Conservation (phyloP, 92 coral and sea anemone genomes). For the Actinernus sp. region DNA sequence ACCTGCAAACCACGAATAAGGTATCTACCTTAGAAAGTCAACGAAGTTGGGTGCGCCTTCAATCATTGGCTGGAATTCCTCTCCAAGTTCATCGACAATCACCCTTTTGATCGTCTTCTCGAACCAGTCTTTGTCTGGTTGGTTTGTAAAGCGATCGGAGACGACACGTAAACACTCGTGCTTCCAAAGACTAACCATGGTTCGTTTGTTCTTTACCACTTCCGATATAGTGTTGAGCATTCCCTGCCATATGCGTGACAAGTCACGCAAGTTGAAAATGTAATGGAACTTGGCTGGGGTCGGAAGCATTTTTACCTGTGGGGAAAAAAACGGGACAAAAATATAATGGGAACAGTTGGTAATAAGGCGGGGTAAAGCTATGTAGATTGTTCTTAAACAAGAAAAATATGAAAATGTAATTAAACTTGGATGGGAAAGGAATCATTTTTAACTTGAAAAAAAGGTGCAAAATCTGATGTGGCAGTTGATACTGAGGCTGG, state of each 20-base stretch:
- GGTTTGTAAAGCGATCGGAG: slow-evolving; percentile 92
- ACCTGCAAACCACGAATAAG: not conserved
- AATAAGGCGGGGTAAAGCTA: no score
- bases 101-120: slow-evolving; percentile 95
- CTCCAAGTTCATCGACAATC: slow-evolving; percentile 91
- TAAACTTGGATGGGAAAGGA: no score
- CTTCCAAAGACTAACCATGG: slow-evolving; percentile 86
- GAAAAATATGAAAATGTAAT: no score
- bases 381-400: no score
- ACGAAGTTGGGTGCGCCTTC: slow-evolving; percentile 84
- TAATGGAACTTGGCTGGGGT: slow-evolving; percentile 99
- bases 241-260: slow-evolving; percentile 99
- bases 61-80: slow-evolving; percentile 69
- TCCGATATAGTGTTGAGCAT: slow-evolving; percentile 88
- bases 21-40: slow-evolving; percentile 86
- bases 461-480: no score
- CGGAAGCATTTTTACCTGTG: slow-evolving; percentile 94
- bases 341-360: no score
- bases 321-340: no score
- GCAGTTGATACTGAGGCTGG: no score
- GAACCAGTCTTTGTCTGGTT: slow-evolving; percentile 95
- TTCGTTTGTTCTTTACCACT: slow-evolving; percentile 61
- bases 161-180: slow-evolving; percentile 96
- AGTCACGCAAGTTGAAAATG: slow-evolving; percentile 97
- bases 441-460: no score